Evolutionary conservation across 2,888 invertebrate genomes (phyloP), one percentile per base, ranked within the genome.

Genomic region (Agrochola circellaris): DNA sequence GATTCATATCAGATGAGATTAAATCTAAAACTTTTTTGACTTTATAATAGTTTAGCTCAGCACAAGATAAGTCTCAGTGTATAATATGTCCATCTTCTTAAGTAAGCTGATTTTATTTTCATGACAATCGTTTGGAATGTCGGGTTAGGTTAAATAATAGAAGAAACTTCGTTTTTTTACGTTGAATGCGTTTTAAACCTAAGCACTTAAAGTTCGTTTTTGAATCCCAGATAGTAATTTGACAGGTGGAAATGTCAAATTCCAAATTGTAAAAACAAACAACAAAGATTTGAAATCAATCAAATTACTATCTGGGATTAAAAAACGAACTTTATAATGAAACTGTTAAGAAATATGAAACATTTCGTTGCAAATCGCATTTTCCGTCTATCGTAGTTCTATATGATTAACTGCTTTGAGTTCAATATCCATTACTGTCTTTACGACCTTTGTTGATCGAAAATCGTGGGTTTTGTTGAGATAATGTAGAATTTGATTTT

Each of bases 61-160:
- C n/a, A n/a, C 13, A n/a, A 56, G 13, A n/a, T n/a, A 54, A 23
- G 56, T n/a, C 13, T 56, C n/a, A 56, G n/a, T 6, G 5, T 54
- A n/a, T n/a, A 56, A n/a, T n/a, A 56, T n/a, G 23, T 34, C 2
- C 17, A 61, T 54, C 2, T 70, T 60, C 5, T 17, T 48, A 8
- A 0, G 26, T 23, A 15, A 56, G n/a, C 26, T 30, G 26, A 1
- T 48, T 64, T 48, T 68, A 48, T 66, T 60, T 38, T 67, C 66
- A 62, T 79, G n/a, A 79, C 56, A 51, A 23, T 67, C 30, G 8
- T 13, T 26, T 45, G 13, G 13, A 26, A 26, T 26, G 20, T 45
- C 45, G 1, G 6, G 65, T 54, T 48, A 8, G 51, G 23, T 23
- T 23, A 54, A 3, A 9, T 45, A 11, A 11, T 11, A 17, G 6